Evolutionary conservation across 2,113 vertebrate species (phyloP).

Genomic region (Suricata suricatta): DNA sequence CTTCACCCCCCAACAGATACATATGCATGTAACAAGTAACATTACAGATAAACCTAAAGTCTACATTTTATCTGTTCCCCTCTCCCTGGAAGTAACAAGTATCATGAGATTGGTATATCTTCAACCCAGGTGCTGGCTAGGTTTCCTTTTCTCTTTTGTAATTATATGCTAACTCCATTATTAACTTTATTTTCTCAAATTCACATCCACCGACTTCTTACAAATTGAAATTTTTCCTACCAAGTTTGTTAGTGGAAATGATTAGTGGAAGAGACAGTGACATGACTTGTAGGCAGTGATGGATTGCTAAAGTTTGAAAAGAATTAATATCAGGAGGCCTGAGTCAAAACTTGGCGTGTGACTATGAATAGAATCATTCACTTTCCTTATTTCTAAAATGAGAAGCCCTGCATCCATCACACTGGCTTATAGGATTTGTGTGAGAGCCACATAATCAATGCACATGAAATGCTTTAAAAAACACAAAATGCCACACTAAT

Average conservation of each 20-base stretch:
- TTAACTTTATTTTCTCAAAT: background rate
- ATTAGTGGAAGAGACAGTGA: background rate
- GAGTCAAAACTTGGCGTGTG: background rate
- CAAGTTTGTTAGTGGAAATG: background rate
- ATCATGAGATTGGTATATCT: background rate
- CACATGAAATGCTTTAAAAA: background rate
- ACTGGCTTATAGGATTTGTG: background rate
- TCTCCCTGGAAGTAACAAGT: background rate
- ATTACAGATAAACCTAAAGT: background rate
- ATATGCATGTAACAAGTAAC: no score
- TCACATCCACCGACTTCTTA: background rate
- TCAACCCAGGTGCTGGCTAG: background rate
- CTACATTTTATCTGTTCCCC: background rate
- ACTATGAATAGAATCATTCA: background rate
- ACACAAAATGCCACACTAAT: background rate
- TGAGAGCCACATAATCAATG: background rate
- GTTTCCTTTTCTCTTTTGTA: background rate
- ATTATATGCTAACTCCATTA: background rate
- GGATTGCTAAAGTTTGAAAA: background rate
- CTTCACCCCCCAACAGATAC: background rate
- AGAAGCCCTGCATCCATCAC: background rate
- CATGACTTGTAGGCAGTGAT: background rate
- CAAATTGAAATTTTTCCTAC: background rate
- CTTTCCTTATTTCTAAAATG: background rate
- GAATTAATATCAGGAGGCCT: background rate